Evolutionary conservation across 2,797 vertebrate genomes (phyloP).

Genomic region (Sphaeramia orbicularis): DNA sequence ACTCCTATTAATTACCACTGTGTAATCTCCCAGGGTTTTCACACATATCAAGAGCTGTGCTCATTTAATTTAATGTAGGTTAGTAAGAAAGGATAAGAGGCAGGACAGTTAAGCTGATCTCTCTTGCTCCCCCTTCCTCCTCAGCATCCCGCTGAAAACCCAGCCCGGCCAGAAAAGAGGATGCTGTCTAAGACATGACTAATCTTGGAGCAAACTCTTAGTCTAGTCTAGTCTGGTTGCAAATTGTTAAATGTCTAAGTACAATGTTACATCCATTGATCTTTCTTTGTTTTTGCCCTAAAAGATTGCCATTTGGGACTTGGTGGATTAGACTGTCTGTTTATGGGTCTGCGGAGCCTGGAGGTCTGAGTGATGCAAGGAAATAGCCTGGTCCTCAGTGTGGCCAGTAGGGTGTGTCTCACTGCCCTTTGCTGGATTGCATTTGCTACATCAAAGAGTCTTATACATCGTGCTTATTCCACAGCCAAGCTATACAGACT

Average conservation of each 20-base stretch:
- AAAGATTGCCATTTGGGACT: conserved; percentile 16
- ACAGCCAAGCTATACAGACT: conserved; percentile 46
- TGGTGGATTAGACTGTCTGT: conserved; percentile 31
- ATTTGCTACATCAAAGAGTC: conserved; percentile 72
- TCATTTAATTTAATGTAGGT: conserved; percentile 80
- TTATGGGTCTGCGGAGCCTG: conserved; percentile 45
- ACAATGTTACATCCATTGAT: conserved; percentile 32
- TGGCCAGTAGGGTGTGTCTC: conserved; percentile 55
- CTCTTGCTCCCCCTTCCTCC: not conserved
- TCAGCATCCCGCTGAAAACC: conserved; percentile 36
- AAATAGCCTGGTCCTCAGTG: conserved; percentile 38
- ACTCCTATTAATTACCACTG: conserved; percentile 81
- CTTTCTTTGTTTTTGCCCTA: conserved; percentile 29
- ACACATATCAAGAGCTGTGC: conserved; percentile 66
- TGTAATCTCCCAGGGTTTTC: conserved; percentile 77
- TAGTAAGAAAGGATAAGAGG: conserved; percentile 70
- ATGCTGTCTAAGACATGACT: conserved; percentile 72
- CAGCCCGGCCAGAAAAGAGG: conserved; percentile 60
- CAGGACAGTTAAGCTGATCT: conserved; percentile 72
- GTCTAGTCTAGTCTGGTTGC: conserved; percentile 37
- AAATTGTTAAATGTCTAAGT: conserved; percentile 56
- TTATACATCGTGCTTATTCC: conserved; percentile 34
- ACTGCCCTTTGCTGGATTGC: conserved; percentile 55
- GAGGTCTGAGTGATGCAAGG: conserved; percentile 59
- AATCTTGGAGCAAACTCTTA: conserved; percentile 60